These are phyloP conservation scores for Tetrapedia diversipes DNA, from an alignment of 2,888 invertebrate genomes.

Conservation along the genomic window DNA sequence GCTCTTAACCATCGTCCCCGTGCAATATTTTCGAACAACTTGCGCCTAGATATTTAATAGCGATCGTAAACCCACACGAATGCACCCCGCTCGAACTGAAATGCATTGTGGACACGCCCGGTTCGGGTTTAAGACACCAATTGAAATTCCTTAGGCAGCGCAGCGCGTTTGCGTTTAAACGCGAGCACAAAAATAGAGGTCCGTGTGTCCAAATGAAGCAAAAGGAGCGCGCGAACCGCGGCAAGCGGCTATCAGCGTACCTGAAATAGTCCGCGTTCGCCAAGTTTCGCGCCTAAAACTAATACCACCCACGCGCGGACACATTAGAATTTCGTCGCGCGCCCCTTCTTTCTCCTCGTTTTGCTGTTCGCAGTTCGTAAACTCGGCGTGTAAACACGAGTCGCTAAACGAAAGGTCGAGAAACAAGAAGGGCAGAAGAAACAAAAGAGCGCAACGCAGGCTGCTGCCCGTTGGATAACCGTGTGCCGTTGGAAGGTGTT, in stretches of 20 bases:
- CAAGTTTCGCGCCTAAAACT: slow-evolving; percentile 7
- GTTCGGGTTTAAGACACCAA: background rate
- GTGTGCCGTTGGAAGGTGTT: slow-evolving; percentile 64
- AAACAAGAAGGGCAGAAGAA: slow-evolving; percentile 39
- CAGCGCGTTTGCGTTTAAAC: too few relatives aligned
- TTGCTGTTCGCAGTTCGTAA: slow-evolving; percentile 50
- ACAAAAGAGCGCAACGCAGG: slow-evolving; percentile 33
- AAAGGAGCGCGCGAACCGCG: background rate
- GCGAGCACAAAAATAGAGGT: background rate
- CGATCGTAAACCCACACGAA: background rate
- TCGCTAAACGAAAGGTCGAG: slow-evolving; percentile 34
- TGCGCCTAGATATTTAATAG: background rate
- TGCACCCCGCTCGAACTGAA: background rate
- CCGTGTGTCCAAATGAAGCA: too few relatives aligned
- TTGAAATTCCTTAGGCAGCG: background rate
- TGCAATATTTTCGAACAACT: background rate
- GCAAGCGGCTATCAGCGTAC: background rate
- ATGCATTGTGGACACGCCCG: background rate
- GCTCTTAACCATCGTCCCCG: background rate
- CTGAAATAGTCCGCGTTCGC: background rate
- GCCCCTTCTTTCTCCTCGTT: slow-evolving; percentile 29
- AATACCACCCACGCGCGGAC: slow-evolving; percentile 41
- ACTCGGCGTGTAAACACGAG: slow-evolving; percentile 57
- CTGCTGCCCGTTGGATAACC: slow-evolving; percentile 48
- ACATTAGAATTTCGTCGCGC: slow-evolving; percentile 50